Conservation (phyloP, 2,797 vertebrate genomes). For the Dendrocincla fuliginosa region DNA sequence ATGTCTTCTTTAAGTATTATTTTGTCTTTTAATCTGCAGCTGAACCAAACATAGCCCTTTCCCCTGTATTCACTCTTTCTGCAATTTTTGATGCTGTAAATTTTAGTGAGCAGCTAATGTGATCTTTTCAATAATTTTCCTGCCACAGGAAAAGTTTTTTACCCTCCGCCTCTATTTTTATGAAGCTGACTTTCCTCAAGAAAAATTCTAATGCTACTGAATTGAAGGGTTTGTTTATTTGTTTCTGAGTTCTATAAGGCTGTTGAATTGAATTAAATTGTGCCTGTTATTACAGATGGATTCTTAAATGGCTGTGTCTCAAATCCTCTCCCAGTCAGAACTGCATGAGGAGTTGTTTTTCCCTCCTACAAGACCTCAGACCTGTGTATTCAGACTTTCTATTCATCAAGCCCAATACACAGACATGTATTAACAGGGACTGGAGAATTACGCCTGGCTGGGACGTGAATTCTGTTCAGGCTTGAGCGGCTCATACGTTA, state of each 20-base stretch:
- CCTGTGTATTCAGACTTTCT: neutral
- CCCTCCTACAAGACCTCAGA: neutral
- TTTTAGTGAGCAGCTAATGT: neutral
- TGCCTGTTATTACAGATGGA: neutral
- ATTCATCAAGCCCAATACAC: neutral
- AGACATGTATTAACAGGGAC: neutral
- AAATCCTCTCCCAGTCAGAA: neutral
- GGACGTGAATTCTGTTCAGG: neutral
- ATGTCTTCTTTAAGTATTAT: neutral
- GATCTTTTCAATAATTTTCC: slow-evolving; percentile 21
- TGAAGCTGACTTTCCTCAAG: slow-evolving; percentile 3
- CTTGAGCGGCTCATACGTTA: neutral
- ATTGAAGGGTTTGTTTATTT: slow-evolving; percentile 21
- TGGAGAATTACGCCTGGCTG: neutral
- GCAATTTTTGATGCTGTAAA: neutral
- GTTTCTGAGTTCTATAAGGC: slow-evolving; percentile 1
- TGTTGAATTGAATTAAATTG: slow-evolving; percentile 41
- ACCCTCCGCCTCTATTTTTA: neutral
- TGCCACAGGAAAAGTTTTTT: slow-evolving; percentile 15
- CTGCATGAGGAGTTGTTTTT: neutral
- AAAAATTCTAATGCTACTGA: slow-evolving; percentile 4
- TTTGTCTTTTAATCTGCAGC: neutral
- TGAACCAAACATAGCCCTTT: neutral
- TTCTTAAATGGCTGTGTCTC: slow-evolving; percentile 9
- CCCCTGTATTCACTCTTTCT: neutral